phyloP scores from a whole-genome alignment of 2,113 vertebrate species.

The Xenus cinereus region DNA sequence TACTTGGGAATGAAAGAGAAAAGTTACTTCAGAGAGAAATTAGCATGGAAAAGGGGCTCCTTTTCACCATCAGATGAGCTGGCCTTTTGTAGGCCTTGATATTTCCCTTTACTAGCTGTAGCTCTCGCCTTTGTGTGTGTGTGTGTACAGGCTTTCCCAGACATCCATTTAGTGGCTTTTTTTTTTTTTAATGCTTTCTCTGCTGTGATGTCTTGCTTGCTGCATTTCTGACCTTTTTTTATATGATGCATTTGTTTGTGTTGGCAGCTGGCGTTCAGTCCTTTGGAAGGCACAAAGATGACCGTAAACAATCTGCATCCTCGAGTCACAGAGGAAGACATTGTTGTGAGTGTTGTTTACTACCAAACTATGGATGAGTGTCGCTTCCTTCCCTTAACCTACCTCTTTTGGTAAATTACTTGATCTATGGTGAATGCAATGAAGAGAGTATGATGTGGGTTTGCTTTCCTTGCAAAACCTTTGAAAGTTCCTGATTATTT shows the following conservation, averaged over 20 bases:
- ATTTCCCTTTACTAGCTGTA: neutral
- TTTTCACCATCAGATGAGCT: neutral
- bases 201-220: neutral
- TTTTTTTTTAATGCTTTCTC: neutral
- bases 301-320: constrained; percentile 96
- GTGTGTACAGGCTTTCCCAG: neutral
- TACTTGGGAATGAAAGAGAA: neutral
- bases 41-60: neutral
- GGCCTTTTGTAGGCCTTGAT: neutral
- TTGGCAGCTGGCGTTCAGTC: constrained; percentile 87
- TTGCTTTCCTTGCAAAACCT: neutral
- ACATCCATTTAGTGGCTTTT: neutral
- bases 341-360: constrained; percentile 84
- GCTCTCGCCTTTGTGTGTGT: neutral
- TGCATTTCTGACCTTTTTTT: neutral
- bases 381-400: neutral
- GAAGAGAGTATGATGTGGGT: neutral
- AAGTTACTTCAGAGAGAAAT: neutral
- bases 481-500: neutral
- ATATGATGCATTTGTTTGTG: neutral
- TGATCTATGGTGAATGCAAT: neutral
- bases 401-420: neutral
- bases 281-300: constrained; percentile 97
- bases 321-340: constrained; percentile 96
- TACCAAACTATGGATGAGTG: neutral